Evolutionary conservation across 2,797 vertebrate genomes (phyloP), one percentile per base, ranked within the genome.

Genomic region (Bradypodion ventrale): DNA sequence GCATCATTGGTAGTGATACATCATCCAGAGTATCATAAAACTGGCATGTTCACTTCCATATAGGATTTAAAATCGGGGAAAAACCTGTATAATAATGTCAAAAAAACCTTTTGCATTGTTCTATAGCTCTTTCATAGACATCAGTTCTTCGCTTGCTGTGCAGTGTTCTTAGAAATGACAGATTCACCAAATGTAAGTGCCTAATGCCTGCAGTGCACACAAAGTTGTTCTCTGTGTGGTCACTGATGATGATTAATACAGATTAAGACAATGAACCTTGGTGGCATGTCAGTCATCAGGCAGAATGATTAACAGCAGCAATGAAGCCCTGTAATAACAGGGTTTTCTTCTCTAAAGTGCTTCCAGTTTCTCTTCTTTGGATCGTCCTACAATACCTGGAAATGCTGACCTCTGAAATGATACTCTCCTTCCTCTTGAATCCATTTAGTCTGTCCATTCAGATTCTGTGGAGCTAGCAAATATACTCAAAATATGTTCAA

Each of bases 31-130:
- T 5, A 5, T 7, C 27, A 2, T 0, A 13, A 32, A 72, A 25
- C n/a, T n/a, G n/a, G n/a, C 62, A n/a, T 62, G 9, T 0, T 35
- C 66, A 46, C 79, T 88, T 72, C 23, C 15, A 80, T 78, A 79
- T 23, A 80, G 27, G 77, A 79, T 78, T 10, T 82, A 74, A n/a
- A 82, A 87, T 79, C 23, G 73, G 32, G 62, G 82, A 82, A 60
- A 88, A 82, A 1, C 1, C 12, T 82, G 1, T 5, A 2, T 40
- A 10, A 25, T 16, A n/a, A 2, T 10, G 29, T n/a, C 5, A 56
- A 29, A n/a, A 9, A 32, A 40, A 44, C 29, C 4, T 2, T n/a
- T 78, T 25, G 9, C 25, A 12, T 76, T 59, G 9, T 16, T n/a
- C 7, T 19, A 19, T 66, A 6, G 6, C 5, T 69, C 7, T 75